Evolutionary conservation across 2,113 vertebrate species (phyloP).

Genomic region (Peromyscus leucopus): DNA sequence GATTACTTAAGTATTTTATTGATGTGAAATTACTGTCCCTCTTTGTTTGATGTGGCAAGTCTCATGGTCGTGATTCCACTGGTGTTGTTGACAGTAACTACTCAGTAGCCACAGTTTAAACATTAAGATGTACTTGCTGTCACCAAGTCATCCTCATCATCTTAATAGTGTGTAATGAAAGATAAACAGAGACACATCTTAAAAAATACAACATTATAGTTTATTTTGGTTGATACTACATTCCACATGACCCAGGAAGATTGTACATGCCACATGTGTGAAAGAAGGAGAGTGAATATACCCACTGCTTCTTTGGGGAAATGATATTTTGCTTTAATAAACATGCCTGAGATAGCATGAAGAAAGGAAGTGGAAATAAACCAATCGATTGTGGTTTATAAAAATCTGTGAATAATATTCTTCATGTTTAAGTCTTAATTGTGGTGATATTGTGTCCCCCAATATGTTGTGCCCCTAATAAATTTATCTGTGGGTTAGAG

Average conservation of each 20-base stretch:
- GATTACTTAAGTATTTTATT: conserved; percentile 3
- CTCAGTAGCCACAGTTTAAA: neutral
- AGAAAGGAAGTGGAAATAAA: neutral
- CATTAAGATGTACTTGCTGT: neutral
- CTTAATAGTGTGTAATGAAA: neutral
- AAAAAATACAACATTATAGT: neutral
- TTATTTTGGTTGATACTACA: neutral
- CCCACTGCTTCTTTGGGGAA: neutral
- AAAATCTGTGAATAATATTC: neutral
- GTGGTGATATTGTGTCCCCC: too few relatives aligned
- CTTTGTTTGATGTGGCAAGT: neutral
- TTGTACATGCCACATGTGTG: neutral
- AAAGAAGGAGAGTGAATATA: neutral
- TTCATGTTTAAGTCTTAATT: neutral
- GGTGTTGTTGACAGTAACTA: neutral
- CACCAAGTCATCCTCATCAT: neutral
- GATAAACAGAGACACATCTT: neutral
- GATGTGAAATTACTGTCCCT: neutral
- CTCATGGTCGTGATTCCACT: neutral
- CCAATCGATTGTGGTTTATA: neutral
- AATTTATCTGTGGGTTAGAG: too few relatives aligned
- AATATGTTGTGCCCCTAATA: too few relatives aligned
- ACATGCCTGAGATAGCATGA: neutral
- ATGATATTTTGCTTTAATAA: neutral
- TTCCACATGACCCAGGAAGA: neutral